Percentiles rank a stretch among this genome's conserved stretches.
phyloP scores from a whole-genome alignment of 2,113 vertebrate genomes.

The Cyanoderma ruficeps region DNA sequence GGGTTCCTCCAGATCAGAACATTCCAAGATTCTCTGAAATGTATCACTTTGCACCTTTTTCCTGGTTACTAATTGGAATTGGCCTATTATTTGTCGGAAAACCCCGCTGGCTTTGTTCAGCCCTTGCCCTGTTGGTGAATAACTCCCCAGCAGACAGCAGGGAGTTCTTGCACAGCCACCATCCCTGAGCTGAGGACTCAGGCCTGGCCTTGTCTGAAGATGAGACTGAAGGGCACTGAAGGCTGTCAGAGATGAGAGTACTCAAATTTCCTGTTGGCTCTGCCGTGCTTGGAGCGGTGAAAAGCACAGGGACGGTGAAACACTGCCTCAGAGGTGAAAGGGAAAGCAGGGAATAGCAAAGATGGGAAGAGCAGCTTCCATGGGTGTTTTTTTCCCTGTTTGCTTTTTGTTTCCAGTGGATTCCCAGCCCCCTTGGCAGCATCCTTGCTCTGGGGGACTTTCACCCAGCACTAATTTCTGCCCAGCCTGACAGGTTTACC shows the following conservation, averaged over 20 bases:
- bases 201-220: not conserved
- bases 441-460: not conserved
- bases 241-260: not conserved
- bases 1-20: not conserved
- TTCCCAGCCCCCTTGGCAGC: not conserved
- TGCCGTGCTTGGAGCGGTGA: not conserved
- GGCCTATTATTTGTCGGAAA: not conserved
- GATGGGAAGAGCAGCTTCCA: not conserved
- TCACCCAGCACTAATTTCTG: not conserved
- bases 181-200: not conserved
- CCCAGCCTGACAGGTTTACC: not conserved
- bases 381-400: fast-evolving
- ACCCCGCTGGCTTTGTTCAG: fast-evolving
- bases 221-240: not conserved
- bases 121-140: not conserved
- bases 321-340: not conserved
- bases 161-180: not conserved
- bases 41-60: not conserved
- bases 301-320: not conserved
- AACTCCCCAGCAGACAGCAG: not conserved
- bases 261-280: not conserved
- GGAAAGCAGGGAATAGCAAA: not conserved
- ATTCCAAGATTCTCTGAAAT: not conserved
- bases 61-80: not conserved
- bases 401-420: not conserved